Base-by-base conservation (phyloP, 2,888 invertebrate genomes). In the Cylindroiulus punctatus region DNA sequence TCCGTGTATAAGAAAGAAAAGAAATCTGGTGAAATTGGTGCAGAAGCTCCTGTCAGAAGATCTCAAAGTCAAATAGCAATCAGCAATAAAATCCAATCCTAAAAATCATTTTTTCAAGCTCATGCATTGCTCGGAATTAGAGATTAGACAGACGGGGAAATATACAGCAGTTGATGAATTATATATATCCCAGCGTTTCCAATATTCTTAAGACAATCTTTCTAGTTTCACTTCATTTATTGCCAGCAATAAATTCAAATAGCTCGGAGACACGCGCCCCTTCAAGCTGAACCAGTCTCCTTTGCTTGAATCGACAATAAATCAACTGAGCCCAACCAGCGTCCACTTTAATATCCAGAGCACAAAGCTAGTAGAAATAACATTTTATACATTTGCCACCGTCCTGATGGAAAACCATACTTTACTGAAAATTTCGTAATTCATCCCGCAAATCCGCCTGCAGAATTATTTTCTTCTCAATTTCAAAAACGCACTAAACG, bases 51-150 rank as follows among this genome's bases (percentile, higher is more conserved):
- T 22, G 26, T 65, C 65, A 65, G 22, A 65, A 22, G 65, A 65
- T 65, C 65, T 65, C 65, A 65, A 65, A 65, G 65, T 65, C 65
- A 65, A 65, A 65, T 65, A 65, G 65, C 65, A 65, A 65, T 65
- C 65, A 65, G 65, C 65, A 65, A 65, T 65, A 65, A 65, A 65
- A 65, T 65, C 65, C 65, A 65, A 65, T 65, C 65, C 26, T 26
- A 65, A 65, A 65, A 65, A 65, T 65, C 12, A 65, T 65, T 65
- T 65, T 57, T 22, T 26, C 12, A 7, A 65, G 65, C 26, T 65
- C 65, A 10, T 26, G 65, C 26, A 65, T 22, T 26, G 65, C 26
- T 7, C 65, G 12, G 65, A 26, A n/a, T n/a, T n/a, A 36, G 22
- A 65, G 65, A 65, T 65, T 65, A 65, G 22, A 65, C 22, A 65